Evolutionary conservation across 1,140 invertebrate genomes (phyloP).

Genomic region (Sweltsa coloradensis): DNA sequence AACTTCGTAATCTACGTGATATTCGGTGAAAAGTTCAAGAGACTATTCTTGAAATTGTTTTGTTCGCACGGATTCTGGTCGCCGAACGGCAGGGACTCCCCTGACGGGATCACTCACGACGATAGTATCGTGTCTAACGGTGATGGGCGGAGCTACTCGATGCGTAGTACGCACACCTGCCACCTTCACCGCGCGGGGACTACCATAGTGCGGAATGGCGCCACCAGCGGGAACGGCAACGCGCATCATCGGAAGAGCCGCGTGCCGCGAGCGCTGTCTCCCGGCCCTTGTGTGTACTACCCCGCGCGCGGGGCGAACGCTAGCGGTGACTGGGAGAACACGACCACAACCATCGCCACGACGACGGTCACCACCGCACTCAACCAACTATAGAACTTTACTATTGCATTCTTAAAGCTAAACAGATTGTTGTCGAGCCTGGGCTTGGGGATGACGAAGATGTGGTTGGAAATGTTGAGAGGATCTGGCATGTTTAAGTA

Average conservation of each 20-base stretch:
- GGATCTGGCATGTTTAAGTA: no score
- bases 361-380: neutral
- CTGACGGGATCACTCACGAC: constrained; percentile 59
- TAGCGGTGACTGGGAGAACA: neutral
- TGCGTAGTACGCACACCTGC: constrained; percentile 14
- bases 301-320: constrained; percentile 25
- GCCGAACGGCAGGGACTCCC: constrained; percentile 43
- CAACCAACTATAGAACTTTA: constrained; percentile 1
- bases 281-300: constrained; percentile 54
- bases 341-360: neutral
- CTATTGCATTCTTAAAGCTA: no score
- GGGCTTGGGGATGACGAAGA: no score
- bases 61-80: constrained; percentile 47
- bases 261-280: constrained; percentile 34
- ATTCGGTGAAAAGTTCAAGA: constrained; percentile 91
- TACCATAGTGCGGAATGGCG: constrained; percentile 26
- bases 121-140: constrained; percentile 67
- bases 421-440: no score
- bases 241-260: neutral
- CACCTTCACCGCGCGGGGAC: constrained; percentile 47
- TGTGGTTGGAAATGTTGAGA: no score
- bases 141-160: constrained; percentile 36
- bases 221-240: neutral
- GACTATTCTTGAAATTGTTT: constrained; percentile 77
- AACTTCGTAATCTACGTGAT: constrained; percentile 97